These are phyloP conservation scores for Pseudomyrmex dendroicus DNA, from an alignment of 1,140 invertebrate species.

Conservation along the genomic window DNA sequence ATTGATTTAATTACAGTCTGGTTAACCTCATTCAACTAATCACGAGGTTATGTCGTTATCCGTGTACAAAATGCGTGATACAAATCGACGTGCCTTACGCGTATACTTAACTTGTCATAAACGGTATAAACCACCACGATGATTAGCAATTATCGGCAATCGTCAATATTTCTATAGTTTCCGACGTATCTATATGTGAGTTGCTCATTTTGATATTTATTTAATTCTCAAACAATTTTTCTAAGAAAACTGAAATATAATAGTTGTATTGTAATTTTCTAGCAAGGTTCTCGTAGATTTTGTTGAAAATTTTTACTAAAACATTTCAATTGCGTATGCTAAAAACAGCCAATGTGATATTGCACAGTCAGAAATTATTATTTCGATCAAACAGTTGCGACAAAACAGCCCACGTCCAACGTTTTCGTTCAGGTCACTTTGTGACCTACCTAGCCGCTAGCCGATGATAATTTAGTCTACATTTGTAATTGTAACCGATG, in stretches of 20 bases:
- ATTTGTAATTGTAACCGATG: conserved; percentile 42
- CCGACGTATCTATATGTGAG: neutral
- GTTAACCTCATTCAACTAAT: conserved; percentile 63
- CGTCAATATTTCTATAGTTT: neutral
- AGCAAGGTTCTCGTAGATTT: too few relatives aligned
- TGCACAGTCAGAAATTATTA: conserved; percentile 39
- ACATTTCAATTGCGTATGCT: neutral
- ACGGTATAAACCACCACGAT: neutral
- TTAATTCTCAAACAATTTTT: too few relatives aligned
- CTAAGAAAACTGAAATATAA: too few relatives aligned
- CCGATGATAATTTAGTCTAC: conserved; percentile 35
- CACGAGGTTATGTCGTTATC: conserved; percentile 26
- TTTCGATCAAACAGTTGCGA: neutral
- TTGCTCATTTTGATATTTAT: neutral
- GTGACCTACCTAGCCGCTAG: conserved; percentile 29
- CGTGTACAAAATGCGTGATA: conserved; percentile 11
- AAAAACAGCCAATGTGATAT: neutral
- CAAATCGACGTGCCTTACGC: conserved; percentile 30
- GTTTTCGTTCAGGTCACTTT: conserved; percentile 58
- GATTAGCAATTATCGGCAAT: conserved; percentile 17
- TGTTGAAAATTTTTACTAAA: conserved; percentile 17
- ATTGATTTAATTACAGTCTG: conserved; percentile 61
- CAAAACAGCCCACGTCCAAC: conserved; percentile 26
- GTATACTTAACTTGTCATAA: conserved; percentile 31
- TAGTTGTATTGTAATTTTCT: too few relatives aligned